These are phyloP conservation scores for Mus spicilegus DNA, from an alignment of 2,113 vertebrate genomes.

Conservation along the genomic window DNA sequence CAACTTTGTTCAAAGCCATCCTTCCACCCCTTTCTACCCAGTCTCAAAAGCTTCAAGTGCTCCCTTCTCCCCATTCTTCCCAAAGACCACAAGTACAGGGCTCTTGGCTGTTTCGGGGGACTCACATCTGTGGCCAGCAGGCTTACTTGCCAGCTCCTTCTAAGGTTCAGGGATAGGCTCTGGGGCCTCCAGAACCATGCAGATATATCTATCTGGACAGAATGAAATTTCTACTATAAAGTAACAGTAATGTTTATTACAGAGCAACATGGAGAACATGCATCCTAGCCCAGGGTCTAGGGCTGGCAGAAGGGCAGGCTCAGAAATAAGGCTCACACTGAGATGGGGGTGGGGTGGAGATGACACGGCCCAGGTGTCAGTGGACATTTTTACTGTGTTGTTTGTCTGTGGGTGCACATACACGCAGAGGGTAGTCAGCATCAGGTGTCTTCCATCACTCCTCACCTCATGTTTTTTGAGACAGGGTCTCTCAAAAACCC, in stretches of 20 bases:
- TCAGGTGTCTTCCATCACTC: not conserved
- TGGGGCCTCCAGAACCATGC: not conserved
- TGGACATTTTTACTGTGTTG: not conserved
- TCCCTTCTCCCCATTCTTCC: not conserved
- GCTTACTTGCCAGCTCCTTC: not conserved
- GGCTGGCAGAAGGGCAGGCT: not conserved
- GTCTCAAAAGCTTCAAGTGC: not conserved
- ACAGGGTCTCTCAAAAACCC: not conserved
- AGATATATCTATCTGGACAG: not conserved
- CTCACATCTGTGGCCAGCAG: not conserved
- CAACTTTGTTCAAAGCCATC: not conserved
- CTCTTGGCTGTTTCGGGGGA: not conserved
- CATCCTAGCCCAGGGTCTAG: not conserved
- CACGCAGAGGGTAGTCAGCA: not conserved
- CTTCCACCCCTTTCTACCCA: not conserved
- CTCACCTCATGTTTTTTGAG: not conserved
- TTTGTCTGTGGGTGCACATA: not conserved
- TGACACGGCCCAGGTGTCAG: not conserved
- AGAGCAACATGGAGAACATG: not conserved
- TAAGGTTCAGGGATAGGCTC: not conserved
- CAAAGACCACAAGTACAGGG: not conserved
- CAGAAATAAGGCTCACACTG: not conserved
- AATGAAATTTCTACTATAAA: constrained; percentile 4
- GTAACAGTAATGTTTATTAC: constrained; percentile 9
- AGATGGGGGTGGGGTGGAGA: not conserved